Evolutionary conservation across 1,140 invertebrate species (phyloP).

Genomic region (Philaenus spumarius): DNA sequence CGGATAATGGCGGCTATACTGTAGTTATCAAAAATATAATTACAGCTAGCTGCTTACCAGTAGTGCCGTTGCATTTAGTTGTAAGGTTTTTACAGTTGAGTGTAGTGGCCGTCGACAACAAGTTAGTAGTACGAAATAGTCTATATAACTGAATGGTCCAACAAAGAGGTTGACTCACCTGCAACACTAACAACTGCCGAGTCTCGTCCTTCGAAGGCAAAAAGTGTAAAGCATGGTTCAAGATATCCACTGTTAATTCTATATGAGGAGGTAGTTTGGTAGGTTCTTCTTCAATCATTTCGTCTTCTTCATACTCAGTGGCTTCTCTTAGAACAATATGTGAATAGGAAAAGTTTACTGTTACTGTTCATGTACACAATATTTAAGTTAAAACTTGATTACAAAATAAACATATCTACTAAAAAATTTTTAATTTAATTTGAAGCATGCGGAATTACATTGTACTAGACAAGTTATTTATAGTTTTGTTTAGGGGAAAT

Average conservation of each 20-base stretch:
- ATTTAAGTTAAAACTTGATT: neutral
- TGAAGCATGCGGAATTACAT: neutral
- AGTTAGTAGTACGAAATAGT: no score
- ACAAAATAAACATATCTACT: neutral
- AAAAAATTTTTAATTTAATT: neutral
- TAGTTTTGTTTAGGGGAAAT: no score
- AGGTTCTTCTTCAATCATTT: conserved; percentile 19
- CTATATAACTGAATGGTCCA: no score
- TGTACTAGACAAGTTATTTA: no score
- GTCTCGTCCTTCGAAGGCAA: conserved; percentile 47
- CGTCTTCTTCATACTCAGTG: conserved; percentile 19
- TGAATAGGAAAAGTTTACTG: neutral
- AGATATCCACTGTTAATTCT: conserved; percentile 47
- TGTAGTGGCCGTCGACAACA: no score
- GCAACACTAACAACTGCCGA: conserved; percentile 48
- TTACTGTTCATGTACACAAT: neutral
- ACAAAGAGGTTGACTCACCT: no score
- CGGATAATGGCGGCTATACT: no score
- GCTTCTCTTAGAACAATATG: no score
- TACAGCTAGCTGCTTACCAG: no score
- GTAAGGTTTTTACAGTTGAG: no score
- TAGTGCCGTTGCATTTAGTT: no score
- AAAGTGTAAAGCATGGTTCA: conserved; percentile 54
- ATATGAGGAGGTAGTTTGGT: conserved; percentile 46
- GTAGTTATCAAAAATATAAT: no score